Percentiles rank a stretch among this genome's conserved stretches.
phyloP scores from a whole-genome alignment of 2,888 invertebrate genomes.

The Drosophila austrosaltans region DNA sequence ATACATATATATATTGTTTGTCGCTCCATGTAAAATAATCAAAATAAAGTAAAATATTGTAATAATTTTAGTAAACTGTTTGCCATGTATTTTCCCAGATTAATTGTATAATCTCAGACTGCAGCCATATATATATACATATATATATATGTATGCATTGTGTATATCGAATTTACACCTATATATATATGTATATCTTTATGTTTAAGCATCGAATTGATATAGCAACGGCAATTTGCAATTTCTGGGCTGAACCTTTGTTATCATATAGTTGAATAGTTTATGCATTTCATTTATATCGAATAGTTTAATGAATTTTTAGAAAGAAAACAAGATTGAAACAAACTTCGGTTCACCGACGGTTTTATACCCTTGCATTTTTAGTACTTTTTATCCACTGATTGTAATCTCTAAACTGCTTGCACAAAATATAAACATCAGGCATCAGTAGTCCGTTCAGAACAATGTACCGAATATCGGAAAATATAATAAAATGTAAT shows the following conservation, averaged over 20 bases:
- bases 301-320: neutral
- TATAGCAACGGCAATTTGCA: neutral
- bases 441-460: too few species aligned
- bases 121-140: conserved; percentile 10
- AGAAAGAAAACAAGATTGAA: neutral
- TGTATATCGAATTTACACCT: neutral
- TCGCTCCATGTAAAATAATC: conserved; percentile 28
- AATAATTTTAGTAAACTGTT: conserved; percentile 44
- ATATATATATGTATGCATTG: neutral
- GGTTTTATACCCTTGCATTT: conserved; percentile 1
- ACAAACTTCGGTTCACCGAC: neutral
- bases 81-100: conserved; percentile 35
- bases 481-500: neutral
- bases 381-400: neutral
- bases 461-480: too few species aligned
- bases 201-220: conserved; percentile 16
- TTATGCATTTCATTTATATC: neutral
- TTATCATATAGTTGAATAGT: conserved; percentile 15
- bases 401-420: too few species aligned
- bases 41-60: conserved; percentile 26
- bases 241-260: conserved; percentile 2
- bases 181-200: conserved; percentile 12
- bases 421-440: too few species aligned
- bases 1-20: conserved; percentile 5
- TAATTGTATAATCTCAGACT: conserved; percentile 21